Percentiles rank a stretch among this genome's conserved stretches.
Evolutionary conservation across 2,797 vertebrate species (phyloP).

Genomic region (Hippocampus kuda): DNA sequence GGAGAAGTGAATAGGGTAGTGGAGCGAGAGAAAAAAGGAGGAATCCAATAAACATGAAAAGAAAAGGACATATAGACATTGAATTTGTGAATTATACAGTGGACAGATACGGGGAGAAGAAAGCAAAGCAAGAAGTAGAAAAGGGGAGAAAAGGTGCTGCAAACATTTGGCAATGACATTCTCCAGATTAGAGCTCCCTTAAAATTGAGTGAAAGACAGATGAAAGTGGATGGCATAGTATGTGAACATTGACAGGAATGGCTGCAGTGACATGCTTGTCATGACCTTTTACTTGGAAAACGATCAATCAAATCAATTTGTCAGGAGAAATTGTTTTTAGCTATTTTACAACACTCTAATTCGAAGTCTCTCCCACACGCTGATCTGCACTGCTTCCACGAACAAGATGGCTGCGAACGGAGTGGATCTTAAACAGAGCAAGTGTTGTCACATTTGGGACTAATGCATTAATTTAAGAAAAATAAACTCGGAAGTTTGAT

Average conservation of each 20-base stretch:
- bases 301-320: not conserved
- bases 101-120: constrained; percentile 22
- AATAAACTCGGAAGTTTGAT: not conserved
- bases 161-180: constrained; percentile 57
- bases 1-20: constrained; percentile 38
- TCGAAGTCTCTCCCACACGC: not conserved
- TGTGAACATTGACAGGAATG: constrained; percentile 22
- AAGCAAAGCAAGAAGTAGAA: constrained; percentile 13
- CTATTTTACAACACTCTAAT: not conserved
- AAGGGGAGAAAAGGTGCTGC: constrained; percentile 36
- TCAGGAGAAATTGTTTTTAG: not conserved
- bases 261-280: constrained; percentile 41
- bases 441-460: not conserved
- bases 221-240: constrained; percentile 15
- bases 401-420: not conserved
- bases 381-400: not conserved
- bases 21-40: constrained; percentile 19
- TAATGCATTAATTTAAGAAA: not conserved
- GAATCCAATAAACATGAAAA: constrained; percentile 8
- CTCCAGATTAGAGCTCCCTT: constrained; percentile 23
- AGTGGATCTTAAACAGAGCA: not conserved
- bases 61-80: constrained; percentile 15
- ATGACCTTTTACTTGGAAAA: constrained; percentile 15
- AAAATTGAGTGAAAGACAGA: constrained; percentile 23
- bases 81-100: constrained; percentile 13